A percentile compares a stretch with the other conserved stretches of the same genome.
phyloP scores from a whole-genome alignment of 2,113 vertebrate genomes.

The Psilopsiagon aurifrons region DNA sequence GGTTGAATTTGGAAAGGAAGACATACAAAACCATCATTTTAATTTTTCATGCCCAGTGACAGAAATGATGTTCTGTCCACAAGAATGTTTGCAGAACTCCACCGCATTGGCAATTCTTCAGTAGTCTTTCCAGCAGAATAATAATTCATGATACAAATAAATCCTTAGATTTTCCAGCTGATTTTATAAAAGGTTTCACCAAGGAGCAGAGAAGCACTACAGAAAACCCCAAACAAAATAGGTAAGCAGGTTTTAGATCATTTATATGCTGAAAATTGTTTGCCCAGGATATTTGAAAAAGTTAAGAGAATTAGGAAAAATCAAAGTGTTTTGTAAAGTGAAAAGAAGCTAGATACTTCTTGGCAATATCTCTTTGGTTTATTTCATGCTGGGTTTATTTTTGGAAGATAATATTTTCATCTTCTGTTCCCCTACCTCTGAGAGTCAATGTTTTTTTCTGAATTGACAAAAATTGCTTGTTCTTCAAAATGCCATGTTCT shows the following conservation, averaged over 20 bases:
- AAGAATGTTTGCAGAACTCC: not conserved
- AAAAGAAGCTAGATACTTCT: not conserved
- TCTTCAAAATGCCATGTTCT: not conserved
- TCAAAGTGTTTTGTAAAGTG: not conserved
- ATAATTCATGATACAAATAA: not conserved
- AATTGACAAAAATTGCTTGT: not conserved
- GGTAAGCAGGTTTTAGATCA: not conserved
- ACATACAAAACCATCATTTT: not conserved
- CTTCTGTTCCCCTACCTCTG: not conserved
- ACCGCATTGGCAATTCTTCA: not conserved
- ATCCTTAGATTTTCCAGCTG: not conserved
- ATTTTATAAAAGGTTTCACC: not conserved
- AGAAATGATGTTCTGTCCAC: not conserved
- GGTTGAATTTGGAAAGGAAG: not conserved
- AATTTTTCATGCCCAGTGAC: not conserved
- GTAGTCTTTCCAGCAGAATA: not conserved
- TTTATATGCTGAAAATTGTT: not conserved
- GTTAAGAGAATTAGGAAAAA: not conserved
- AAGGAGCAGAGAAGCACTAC: not conserved
- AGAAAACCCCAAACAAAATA: not conserved
- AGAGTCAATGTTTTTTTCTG: not conserved
- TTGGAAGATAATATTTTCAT: not conserved
- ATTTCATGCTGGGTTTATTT: constrained; percentile 18
- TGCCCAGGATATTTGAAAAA: not conserved
- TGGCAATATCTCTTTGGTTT: not conserved